A percentile compares a stretch with the other conserved stretches of the same genome.
Evolutionary conservation across 1,140 invertebrate genomes (phyloP).

Genomic region (Yoshiicerus persimilis): DNA sequence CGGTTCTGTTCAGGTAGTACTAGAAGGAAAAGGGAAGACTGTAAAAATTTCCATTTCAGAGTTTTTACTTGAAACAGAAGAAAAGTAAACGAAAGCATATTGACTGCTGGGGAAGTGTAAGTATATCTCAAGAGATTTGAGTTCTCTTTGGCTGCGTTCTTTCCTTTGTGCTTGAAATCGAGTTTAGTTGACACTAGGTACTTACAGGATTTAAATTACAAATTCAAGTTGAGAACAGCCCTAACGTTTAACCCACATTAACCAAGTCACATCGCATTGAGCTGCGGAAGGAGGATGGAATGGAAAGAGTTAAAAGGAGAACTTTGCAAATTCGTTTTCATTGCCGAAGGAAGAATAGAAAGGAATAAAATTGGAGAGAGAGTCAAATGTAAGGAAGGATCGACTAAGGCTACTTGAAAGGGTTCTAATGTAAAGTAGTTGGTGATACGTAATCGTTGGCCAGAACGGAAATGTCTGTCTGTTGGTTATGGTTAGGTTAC

Average conservation of each 20-base stretch:
- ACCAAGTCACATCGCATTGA: neutral
- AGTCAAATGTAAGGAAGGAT: too few relatives aligned
- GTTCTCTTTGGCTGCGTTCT: neutral
- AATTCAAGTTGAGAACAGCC: slow-evolving; percentile 1
- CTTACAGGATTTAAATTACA: slow-evolving; percentile 16
- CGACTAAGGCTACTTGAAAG: too few relatives aligned
- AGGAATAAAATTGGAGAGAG: neutral
- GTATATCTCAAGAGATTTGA: neutral
- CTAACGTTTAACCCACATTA: neutral
- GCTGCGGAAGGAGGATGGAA: neutral
- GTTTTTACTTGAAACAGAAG: neutral
- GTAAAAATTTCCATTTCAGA: neutral
- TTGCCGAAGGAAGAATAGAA: neutral
- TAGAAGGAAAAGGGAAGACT: too few relatives aligned
- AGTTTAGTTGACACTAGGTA: neutral
- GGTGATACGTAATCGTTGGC: neutral
- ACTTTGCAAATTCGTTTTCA: slow-evolving; percentile 22
- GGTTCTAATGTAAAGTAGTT: too few relatives aligned
- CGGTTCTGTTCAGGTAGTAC: too few relatives aligned
- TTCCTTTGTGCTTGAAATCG: neutral
- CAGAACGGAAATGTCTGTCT: slow-evolving; percentile 9
- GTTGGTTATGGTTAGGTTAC: neutral
- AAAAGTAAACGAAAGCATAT: neutral
- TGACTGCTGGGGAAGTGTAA: neutral
- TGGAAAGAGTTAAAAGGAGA: neutral